These are phyloP conservation scores for Ataeniobius toweri DNA, from an alignment of 2,797 vertebrate genomes.

Conservation along the genomic window DNA sequence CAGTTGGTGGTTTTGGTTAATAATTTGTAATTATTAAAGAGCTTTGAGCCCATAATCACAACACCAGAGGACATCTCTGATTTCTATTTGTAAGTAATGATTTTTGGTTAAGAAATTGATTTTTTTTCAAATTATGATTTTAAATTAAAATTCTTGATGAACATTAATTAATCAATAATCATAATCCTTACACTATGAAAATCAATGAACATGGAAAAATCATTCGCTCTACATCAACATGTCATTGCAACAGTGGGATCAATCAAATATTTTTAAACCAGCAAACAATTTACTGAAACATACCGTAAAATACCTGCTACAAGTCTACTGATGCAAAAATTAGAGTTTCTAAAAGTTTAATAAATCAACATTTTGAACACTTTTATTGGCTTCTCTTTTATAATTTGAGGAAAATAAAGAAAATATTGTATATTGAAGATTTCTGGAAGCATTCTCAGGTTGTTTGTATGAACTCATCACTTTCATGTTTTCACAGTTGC, in stretches of 20 bases:
- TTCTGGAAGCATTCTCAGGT: neutral
- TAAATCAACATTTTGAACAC: neutral
- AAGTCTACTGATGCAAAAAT: neutral
- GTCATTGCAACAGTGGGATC: neutral
- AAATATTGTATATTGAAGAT: neutral
- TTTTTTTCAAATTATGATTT: no score
- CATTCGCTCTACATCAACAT: neutral
- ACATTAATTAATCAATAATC: no score
- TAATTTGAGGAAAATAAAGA: neutral
- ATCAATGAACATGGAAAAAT: neutral
- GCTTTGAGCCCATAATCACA: no score
- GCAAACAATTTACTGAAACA: neutral
- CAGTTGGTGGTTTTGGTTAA: no score
- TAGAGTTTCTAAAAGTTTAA: neutral
- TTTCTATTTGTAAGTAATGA: no score
- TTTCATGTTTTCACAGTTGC: conserved; percentile 6
- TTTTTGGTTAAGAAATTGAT: no score
- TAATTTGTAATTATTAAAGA: no score
- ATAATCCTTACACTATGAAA: neutral
- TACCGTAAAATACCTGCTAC: neutral
- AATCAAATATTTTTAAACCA: neutral
- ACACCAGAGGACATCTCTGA: no score
- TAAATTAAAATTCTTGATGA: no score
- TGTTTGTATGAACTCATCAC: conserved; percentile 1
- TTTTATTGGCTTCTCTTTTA: no score